Evolutionary conservation across 2,888 invertebrate genomes (phyloP).

Genomic region (Darwinula stevensoni): DNA sequence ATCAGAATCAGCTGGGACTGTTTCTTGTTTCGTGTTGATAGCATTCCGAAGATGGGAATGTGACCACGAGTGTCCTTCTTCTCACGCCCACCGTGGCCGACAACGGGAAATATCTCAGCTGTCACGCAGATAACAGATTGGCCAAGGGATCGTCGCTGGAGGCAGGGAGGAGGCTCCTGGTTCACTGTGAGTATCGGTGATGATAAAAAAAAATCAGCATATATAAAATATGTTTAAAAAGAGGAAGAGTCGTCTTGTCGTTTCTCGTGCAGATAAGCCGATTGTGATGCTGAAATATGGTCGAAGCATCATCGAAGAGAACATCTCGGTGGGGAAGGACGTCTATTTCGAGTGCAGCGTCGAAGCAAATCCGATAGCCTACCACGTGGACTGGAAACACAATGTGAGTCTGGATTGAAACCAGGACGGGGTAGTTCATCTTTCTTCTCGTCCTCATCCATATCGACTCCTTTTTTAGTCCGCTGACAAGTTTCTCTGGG

Average conservation of each 20-base stretch:
- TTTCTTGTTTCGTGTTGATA: not conserved
- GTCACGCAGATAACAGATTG: not conserved
- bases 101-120: not conserved
- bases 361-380: not conserved
- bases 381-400: not conserved
- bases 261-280: conserved; percentile 1
- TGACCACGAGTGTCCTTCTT: not conserved
- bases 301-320: not conserved
- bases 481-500: no score
- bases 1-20: not conserved
- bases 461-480: no score
- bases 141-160: not conserved
- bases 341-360: conserved; percentile 3
- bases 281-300: not conserved
- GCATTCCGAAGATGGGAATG: not conserved
- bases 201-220: no score
- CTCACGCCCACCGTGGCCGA: not conserved
- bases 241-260: no score
- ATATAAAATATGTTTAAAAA: no score
- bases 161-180: not conserved
- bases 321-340: conserved; percentile 1
- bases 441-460: no score
- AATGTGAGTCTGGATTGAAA: no score
- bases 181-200: conserved; percentile 1
- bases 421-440: no score